Evolutionary conservation across 2,113 vertebrate genomes (phyloP).

Genomic region (Malurus cyaneus): DNA sequence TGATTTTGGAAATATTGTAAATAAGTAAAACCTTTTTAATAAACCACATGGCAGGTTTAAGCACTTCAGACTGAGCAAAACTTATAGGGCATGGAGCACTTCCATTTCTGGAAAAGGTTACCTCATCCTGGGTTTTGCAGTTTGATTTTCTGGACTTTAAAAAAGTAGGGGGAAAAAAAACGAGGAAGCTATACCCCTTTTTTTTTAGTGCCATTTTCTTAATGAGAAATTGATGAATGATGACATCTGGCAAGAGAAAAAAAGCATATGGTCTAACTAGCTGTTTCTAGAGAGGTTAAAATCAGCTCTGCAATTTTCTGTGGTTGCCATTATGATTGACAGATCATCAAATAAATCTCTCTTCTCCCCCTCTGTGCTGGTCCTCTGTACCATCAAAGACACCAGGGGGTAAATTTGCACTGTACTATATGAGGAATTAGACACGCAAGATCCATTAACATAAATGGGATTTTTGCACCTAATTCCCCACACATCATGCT

Average conservation of each 20-base stretch:
- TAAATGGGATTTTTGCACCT: slow-evolving; percentile 80
- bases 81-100: neutral
- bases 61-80: neutral
- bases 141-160: slow-evolving; percentile 16
- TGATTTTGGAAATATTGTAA: neutral
- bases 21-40: neutral
- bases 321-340: slow-evolving; percentile 78
- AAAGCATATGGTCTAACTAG: slow-evolving; percentile 78
- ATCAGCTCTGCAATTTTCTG: slow-evolving; percentile 76
- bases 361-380: slow-evolving; percentile 37
- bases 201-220: slow-evolving; percentile 68
- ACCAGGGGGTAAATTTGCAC: slow-evolving; percentile 68
- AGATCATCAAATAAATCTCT: slow-evolving; percentile 78
- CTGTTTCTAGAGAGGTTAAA: slow-evolving; percentile 81
- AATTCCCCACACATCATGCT: slow-evolving; percentile 72
- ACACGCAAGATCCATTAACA: slow-evolving; percentile 76
- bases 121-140: neutral
- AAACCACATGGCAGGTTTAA: neutral
- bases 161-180: neutral
- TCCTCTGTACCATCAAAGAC: slow-evolving; percentile 70
- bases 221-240: slow-evolving; percentile 82
- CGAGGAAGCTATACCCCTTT: neutral
- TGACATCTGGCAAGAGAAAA: slow-evolving; percentile 78
- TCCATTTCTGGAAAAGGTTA: neutral
- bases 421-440: slow-evolving; percentile 72